phyloP scores from a whole-genome alignment of 2,797 vertebrate genomes.

The Typhlichthys subterraneus region DNA sequence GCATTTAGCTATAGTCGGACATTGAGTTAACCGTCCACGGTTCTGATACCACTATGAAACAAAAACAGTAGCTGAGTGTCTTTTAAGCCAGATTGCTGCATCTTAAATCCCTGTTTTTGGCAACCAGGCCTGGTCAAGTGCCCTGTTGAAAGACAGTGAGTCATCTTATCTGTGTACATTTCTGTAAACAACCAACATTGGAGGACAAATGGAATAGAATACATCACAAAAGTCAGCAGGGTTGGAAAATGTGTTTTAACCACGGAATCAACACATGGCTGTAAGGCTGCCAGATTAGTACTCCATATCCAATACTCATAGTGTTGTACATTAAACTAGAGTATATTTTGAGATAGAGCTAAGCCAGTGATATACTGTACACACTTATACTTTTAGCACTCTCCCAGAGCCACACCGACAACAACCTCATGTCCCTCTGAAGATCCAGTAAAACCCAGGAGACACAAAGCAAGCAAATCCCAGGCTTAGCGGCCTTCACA shows the following conservation, averaged over 20 bases:
- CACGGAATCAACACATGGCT: too few species aligned
- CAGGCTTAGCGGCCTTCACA: constrained; percentile 29
- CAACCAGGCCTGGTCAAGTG: not conserved
- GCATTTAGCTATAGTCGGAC: not conserved
- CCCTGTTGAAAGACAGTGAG: too few species aligned
- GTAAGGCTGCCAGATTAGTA: too few species aligned
- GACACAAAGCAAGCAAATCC: constrained; percentile 47
- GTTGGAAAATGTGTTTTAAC: too few species aligned
- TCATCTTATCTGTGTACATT: too few species aligned
- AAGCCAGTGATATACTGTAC: too few species aligned
- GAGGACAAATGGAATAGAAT: not conserved
- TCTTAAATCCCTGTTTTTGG: not conserved
- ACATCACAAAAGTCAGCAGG: not conserved
- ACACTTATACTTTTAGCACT: too few species aligned
- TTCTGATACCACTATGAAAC: not conserved
- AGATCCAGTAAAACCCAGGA: constrained; percentile 18
- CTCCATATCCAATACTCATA: too few species aligned
- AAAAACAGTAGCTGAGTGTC: not conserved
- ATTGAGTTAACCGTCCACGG: constrained; percentile 4
- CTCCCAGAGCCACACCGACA: not conserved
- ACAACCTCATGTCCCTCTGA: constrained; percentile 33
- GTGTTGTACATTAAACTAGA: too few species aligned
- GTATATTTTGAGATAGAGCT: too few species aligned
- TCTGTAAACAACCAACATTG: not conserved
- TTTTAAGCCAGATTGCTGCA: not conserved